Evolutionary conservation across 2,113 vertebrate genomes (phyloP).

Genomic region (Zosterops lateralis): DNA sequence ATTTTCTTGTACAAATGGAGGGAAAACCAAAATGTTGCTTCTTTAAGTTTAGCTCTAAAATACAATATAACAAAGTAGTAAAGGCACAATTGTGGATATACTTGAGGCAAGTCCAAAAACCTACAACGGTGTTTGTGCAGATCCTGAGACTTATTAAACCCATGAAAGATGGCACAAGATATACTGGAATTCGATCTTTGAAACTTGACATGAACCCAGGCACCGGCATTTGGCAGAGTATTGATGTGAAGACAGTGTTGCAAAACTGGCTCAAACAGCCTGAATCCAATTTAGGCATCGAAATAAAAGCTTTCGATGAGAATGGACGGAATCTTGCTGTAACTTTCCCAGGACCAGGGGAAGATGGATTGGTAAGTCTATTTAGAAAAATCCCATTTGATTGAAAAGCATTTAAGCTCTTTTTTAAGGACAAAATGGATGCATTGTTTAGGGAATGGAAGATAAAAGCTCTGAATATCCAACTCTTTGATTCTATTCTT

Average conservation of each 20-base stretch:
- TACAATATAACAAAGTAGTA: slow-evolving; percentile 89
- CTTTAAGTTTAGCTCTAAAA: slow-evolving; percentile 92
- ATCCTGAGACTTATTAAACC: slow-evolving; percentile 92
- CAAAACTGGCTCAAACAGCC: slow-evolving; percentile 96
- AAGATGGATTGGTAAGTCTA: slow-evolving; percentile 93
- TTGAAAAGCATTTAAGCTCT: neutral
- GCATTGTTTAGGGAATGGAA: neutral
- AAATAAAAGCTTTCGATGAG: slow-evolving; percentile 94
- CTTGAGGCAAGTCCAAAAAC: slow-evolving; percentile 84
- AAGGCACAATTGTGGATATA: slow-evolving; percentile 96
- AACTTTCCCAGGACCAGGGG: slow-evolving; percentile 85
- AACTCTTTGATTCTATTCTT: neutral
- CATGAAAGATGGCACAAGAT: slow-evolving; percentile 85
- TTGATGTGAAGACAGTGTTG: slow-evolving; percentile 95
- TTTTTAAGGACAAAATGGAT: neutral
- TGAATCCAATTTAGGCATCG: slow-evolving; percentile 97
- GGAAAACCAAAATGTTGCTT: slow-evolving; percentile 93
- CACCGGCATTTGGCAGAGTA: slow-evolving; percentile 92
- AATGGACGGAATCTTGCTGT: slow-evolving; percentile 90
- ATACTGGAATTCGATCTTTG: slow-evolving; percentile 91
- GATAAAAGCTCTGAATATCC: neutral
- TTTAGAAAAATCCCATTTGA: neutral
- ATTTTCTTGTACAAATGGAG: slow-evolving; percentile 83
- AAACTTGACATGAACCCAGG: slow-evolving; percentile 94
- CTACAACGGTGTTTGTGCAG: slow-evolving; percentile 93